A percentile compares a stretch with the other conserved stretches of the same genome.
These are phyloP conservation scores for Diachasma alloeum DNA, from an alignment of 1,140 invertebrate genomes.

Conservation along the genomic window DNA sequence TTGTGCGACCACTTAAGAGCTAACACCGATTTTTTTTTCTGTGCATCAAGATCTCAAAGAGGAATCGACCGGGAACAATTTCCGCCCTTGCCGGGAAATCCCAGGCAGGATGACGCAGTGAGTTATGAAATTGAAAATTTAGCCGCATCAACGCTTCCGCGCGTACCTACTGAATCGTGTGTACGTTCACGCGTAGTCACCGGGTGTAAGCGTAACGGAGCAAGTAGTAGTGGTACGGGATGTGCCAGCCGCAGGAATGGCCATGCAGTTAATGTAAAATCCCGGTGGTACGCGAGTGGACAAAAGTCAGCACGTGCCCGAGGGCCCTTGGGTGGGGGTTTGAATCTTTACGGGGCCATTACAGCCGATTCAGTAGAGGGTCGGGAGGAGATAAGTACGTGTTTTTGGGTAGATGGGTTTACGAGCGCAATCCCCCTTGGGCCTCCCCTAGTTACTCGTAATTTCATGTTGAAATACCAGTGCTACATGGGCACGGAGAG, in stretches of 20 bases:
- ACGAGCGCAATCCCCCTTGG: background rate
- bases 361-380: conserved; percentile 15
- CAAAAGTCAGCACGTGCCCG: background rate
- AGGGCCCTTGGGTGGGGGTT: background rate
- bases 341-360: conserved; percentile 25
- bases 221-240: conserved; percentile 10
- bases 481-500: too few species aligned
- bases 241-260: background rate
- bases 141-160: background rate
- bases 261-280: background rate
- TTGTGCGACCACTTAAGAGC: too few species aligned
- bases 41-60: too few species aligned
- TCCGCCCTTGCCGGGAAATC: background rate
- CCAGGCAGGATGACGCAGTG: background rate
- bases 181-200: conserved; percentile 5
- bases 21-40: too few species aligned
- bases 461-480: too few species aligned
- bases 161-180: conserved; percentile 14
- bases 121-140: conserved; percentile 21
- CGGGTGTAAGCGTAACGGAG: background rate
- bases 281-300: background rate
- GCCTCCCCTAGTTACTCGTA: too few species aligned
- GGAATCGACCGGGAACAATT: too few species aligned
- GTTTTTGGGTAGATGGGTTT: background rate
- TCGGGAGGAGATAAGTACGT: conserved; percentile 4